These are phyloP conservation scores for Phrynocephalus vlangalii DNA, from an alignment of 2,797 vertebrate genomes.

Conservation along the genomic window DNA sequence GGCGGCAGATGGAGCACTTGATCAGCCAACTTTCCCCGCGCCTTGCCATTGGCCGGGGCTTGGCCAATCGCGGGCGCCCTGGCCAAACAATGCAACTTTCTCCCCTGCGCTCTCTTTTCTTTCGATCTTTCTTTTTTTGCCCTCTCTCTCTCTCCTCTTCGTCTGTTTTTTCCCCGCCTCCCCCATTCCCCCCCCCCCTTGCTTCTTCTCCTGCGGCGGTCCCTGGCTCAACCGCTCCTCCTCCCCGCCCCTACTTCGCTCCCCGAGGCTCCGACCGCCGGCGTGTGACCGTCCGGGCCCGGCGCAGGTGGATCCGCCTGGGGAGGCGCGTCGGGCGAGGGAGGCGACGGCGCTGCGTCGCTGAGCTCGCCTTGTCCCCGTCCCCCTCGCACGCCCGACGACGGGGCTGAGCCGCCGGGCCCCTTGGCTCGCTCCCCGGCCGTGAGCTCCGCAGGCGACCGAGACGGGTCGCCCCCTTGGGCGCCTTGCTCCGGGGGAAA, in stretches of 20 bases:
- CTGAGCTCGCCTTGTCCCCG: not conserved
- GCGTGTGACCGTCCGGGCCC: not conserved
- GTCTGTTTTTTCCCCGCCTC: not conserved
- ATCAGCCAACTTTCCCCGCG: not conserved
- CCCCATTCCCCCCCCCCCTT: not conserved
- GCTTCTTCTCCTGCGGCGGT: not conserved
- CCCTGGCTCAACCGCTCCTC: not conserved
- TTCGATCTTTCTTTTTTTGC: not conserved
- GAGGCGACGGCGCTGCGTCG: not conserved
- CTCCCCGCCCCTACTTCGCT: not conserved
- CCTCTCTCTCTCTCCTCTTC: too few relatives aligned
- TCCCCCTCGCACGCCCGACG: too few relatives aligned
- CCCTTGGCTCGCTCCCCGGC: not conserved
- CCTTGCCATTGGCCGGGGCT: slow-evolving; percentile 4
- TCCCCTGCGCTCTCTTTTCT: not conserved
- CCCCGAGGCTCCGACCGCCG: not conserved
- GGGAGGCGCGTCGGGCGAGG: not conserved
- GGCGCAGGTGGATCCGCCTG: slow-evolving; percentile 37
- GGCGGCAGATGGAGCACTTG: slow-evolving; percentile 29
- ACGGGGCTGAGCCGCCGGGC: not conserved
- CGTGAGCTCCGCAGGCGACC: not conserved
- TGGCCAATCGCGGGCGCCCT: slow-evolving; percentile 28
- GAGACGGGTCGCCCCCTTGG: not conserved
- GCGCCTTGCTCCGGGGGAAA: not conserved
- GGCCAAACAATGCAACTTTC: slow-evolving; percentile 38